Conservation (phyloP, 2,888 invertebrate species). For the Volucella inanis region DNA sequence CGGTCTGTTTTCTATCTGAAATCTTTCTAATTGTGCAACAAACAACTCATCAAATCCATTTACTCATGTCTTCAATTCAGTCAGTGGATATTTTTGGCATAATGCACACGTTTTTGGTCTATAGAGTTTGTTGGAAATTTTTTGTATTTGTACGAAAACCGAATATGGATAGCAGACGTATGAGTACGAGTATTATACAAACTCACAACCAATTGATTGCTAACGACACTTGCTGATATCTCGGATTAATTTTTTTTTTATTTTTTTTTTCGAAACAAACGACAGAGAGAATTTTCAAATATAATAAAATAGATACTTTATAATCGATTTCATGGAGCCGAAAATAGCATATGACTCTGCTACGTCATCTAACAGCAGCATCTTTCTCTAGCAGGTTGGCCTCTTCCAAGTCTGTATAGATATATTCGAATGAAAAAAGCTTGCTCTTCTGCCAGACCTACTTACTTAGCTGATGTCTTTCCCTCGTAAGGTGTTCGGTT, state of each 20-base stretch:
- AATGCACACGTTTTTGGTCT: constrained; percentile 14
- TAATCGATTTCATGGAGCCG: constrained; percentile 67
- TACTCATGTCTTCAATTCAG: constrained; percentile 29
- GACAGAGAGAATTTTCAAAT: background rate
- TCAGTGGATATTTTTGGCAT: constrained; percentile 63
- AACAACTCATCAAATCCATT: constrained; percentile 55
- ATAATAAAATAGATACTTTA: constrained; percentile 21
- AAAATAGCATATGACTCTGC: constrained; percentile 71
- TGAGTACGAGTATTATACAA: constrained; percentile 1
- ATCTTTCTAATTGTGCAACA: constrained; percentile 59
- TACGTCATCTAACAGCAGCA: constrained; percentile 60
- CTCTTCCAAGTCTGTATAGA: constrained; percentile 45
- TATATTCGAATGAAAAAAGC: constrained; percentile 54
- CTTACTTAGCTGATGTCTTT: constrained; percentile 32
- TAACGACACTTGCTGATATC: constrained; percentile 20
- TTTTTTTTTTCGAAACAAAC: background rate
- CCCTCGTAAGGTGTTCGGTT: constrained; percentile 60
- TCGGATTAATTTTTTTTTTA: constrained; percentile 2
- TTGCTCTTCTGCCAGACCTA: constrained; percentile 40
- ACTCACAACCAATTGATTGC: constrained; percentile 15
- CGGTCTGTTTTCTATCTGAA: constrained; percentile 26
- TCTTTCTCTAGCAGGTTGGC: constrained; percentile 49
- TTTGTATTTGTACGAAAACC: constrained; percentile 19
- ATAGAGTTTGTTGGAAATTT: constrained; percentile 6
- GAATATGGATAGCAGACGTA: constrained; percentile 8